phyloP scores from a whole-genome alignment of 2,113 vertebrate species.

The Alosa alosa region DNA sequence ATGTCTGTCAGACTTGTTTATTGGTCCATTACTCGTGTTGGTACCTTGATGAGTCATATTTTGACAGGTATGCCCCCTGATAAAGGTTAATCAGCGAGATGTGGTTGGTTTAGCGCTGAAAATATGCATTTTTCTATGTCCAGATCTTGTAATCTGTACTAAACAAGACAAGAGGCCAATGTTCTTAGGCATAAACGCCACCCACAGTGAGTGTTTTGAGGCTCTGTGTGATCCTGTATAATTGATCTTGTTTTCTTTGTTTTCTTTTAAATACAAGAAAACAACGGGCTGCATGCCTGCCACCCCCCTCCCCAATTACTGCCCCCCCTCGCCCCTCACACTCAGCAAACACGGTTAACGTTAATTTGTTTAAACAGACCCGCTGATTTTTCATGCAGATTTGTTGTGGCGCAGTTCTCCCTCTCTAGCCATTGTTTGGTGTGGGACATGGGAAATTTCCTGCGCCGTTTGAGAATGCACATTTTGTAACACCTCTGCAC shows the following conservation, averaged over 20 bases:
- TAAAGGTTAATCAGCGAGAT: neutral
- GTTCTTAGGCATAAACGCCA: neutral
- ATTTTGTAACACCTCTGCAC: constrained; percentile 48
- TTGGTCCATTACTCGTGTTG: neutral
- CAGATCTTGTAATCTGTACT: neutral
- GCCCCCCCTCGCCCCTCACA: neutral
- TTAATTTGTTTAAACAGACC: constrained; percentile 33
- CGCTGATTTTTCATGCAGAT: constrained; percentile 24
- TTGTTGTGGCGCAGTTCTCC: neutral
- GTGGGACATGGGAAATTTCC: constrained; percentile 23
- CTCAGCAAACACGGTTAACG: constrained; percentile 38
- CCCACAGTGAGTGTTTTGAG: constrained; percentile 48
- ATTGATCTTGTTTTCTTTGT: constrained; percentile 53
- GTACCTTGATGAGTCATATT: neutral
- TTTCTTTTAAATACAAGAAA: constrained; percentile 33
- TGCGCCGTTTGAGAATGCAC: constrained; percentile 27
- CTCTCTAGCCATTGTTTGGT: constrained; percentile 16
- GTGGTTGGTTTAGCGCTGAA: neutral
- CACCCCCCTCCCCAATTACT: neutral
- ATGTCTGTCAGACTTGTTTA: neutral
- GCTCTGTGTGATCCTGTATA: constrained; percentile 46
- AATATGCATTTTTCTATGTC: neutral
- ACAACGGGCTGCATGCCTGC: constrained; percentile 7
- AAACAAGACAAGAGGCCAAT: neutral
- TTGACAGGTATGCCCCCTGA: neutral